Conservation (phyloP, 2,888 invertebrate genomes). For the Galerucella nymphaeae region DNA sequence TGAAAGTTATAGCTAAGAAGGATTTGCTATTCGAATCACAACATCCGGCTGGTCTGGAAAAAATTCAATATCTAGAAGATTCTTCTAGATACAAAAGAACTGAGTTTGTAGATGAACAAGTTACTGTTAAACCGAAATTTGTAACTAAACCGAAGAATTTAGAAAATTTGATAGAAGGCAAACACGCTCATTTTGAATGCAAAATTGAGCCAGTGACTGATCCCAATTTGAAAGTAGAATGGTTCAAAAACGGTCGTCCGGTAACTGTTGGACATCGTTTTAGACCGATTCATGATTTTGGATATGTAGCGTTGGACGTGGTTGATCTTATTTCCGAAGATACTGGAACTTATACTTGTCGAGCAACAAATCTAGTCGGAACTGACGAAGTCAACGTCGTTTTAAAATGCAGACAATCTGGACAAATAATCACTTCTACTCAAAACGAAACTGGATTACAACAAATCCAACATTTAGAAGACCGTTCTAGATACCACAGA, state of each 20-base stretch:
- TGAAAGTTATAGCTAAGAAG: conserved; percentile 89
- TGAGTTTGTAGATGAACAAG: conserved; percentile 83
- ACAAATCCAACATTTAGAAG: conserved; percentile 91
- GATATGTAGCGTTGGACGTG: conserved; percentile 97
- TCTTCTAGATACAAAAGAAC: conserved; percentile 84
- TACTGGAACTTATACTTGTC: conserved; percentile 91
- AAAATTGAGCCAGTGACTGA: conserved; percentile 97
- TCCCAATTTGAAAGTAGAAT: conserved; percentile 95
- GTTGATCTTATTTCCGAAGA: conserved; percentile 97
- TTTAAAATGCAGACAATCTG: conserved; percentile 78
- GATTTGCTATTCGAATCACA: conserved; percentile 89
- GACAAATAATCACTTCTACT: conserved; percentile 84
- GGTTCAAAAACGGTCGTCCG: conserved; percentile 95
- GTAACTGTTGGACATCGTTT: conserved; percentile 95
- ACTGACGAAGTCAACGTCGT: conserved; percentile 85
- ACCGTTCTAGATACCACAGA: conserved; percentile 81
- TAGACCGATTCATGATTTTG: conserved; percentile 97
- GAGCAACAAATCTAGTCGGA: conserved; percentile 91
- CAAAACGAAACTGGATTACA: conserved; percentile 90
- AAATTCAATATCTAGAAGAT: conserved; percentile 92
- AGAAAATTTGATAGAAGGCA: conserved; percentile 86
- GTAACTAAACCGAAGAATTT: conserved; percentile 88
- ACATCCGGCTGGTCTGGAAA: conserved; percentile 90
- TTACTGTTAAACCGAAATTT: conserved; percentile 86
- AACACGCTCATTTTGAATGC: conserved; percentile 97